Evolutionary conservation across 2,113 vertebrate genomes (phyloP).

Genomic region (Phylloscopus whistleri): DNA sequence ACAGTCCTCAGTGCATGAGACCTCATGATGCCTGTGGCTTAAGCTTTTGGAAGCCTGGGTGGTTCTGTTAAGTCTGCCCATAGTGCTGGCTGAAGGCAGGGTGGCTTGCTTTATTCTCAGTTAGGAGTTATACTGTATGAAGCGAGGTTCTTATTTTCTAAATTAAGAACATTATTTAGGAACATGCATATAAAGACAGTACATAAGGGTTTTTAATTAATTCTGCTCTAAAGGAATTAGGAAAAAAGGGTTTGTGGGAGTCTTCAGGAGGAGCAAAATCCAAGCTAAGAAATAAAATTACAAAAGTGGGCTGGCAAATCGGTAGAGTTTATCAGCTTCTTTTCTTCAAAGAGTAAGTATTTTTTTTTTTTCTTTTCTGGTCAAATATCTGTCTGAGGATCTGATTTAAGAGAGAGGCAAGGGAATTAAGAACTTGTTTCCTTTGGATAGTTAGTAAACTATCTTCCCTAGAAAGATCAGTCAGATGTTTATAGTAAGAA

Average conservation of each 20-base stretch:
- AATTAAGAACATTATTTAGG: neutral
- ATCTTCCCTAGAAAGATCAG: neutral
- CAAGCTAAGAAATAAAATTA: neutral
- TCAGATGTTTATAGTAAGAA: neutral
- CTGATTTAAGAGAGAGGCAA: neutral
- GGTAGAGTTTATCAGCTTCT: neutral
- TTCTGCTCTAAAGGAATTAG: neutral
- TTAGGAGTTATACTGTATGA: neutral
- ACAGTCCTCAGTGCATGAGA: neutral
- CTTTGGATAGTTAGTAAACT: neutral
- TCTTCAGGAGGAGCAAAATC: neutral
- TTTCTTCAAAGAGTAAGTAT: neutral
- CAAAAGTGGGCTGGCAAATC: neutral
- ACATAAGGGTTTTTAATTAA: neutral
- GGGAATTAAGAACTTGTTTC: neutral
- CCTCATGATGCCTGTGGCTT: neutral
- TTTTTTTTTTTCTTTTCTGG: neutral
- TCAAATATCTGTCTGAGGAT: neutral
- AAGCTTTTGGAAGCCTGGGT: neutral
- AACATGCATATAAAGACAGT: neutral
- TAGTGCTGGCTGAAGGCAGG: neutral
- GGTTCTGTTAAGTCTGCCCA: neutral
- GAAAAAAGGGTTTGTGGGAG: neutral
- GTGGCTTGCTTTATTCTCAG: neutral
- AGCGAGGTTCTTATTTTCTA: neutral